Percentiles rank a stretch among this genome's conserved stretches.
phyloP scores from a whole-genome alignment of 2,113 vertebrate genomes.

The Aspiorhynchus laticeps region DNA sequence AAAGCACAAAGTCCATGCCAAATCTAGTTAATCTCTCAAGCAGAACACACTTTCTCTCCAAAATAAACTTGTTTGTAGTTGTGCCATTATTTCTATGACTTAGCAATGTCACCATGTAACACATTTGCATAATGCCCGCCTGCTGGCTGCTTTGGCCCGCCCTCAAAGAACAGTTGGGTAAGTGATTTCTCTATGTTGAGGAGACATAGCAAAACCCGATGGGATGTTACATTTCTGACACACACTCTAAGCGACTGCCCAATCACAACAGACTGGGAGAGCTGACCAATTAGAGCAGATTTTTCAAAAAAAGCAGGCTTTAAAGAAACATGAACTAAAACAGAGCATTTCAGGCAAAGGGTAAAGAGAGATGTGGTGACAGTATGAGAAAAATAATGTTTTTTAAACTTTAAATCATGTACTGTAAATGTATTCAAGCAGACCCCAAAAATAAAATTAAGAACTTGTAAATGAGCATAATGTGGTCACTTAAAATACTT shows the following conservation, averaged over 20 bases:
- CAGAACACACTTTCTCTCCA: constrained; percentile 2
- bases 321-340: not conserved
- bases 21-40: not conserved
- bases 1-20: not conserved
- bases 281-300: not conserved
- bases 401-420: not conserved
- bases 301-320: not conserved
- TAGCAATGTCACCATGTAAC: not conserved
- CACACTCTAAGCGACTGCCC: not conserved
- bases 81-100: not conserved
- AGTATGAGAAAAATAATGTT: not conserved
- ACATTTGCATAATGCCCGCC: not conserved
- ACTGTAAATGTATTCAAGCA: not conserved
- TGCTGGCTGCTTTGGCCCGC: not conserved
- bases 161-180: not conserved
- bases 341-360: not conserved
- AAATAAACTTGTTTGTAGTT: not conserved
- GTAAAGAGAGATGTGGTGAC: not conserved
- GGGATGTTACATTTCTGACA: not conserved
- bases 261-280: not conserved
- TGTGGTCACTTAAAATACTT: not conserved
- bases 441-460: not conserved
- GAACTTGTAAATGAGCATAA: not conserved
- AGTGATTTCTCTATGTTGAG: not conserved
- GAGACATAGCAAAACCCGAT: not conserved